phyloP scores from a whole-genome alignment of 2,888 invertebrate genomes.

The Dicranocentrus wangi region DNA sequence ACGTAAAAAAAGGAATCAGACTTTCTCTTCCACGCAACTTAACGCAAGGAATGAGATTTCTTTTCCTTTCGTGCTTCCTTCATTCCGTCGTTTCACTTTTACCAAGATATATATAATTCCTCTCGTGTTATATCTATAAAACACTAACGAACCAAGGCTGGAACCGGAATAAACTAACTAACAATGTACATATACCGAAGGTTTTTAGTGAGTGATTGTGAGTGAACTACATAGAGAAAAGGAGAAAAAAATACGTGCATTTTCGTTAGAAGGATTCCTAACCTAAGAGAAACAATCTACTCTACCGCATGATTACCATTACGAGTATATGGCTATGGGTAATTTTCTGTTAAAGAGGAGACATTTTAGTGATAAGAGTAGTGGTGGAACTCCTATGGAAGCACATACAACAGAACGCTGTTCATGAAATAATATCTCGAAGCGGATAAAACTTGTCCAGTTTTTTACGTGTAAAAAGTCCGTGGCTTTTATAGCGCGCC shows the following conservation, averaged over 20 bases:
- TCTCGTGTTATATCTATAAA: slow-evolving; percentile 17
- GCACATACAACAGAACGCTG: slow-evolving; percentile 5
- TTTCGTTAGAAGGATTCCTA: neutral
- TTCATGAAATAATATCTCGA: slow-evolving; percentile 9
- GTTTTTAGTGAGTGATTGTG: too few relatives aligned
- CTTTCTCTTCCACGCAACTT: slow-evolving; percentile 60
- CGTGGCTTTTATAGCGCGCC: slow-evolving; percentile 50
- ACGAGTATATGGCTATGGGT: slow-evolving; percentile 2
- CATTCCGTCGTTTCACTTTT: slow-evolving; percentile 31
- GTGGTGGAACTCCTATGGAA: neutral
- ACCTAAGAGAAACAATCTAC: slow-evolving; percentile 11
- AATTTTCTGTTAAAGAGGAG: slow-evolving; percentile 7
- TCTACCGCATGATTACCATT: slow-evolving; percentile 23
- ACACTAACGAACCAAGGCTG: slow-evolving; percentile 39
- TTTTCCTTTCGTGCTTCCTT: slow-evolving; percentile 47
- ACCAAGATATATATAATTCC: slow-evolving; percentile 28
- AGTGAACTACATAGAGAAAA: too few relatives aligned
- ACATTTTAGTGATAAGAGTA: neutral
- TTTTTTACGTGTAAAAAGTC: slow-evolving; percentile 56
- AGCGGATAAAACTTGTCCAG: slow-evolving; percentile 46
- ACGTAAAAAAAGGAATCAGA: slow-evolving; percentile 24
- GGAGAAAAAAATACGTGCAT: too few relatives aligned
- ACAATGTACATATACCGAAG: slow-evolving; percentile 1
- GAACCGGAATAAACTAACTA: slow-evolving; percentile 1
- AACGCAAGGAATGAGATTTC: slow-evolving; percentile 61